Conservation (phyloP, 2,797 vertebrate genomes). For the Oryzias sinensis region DNA sequence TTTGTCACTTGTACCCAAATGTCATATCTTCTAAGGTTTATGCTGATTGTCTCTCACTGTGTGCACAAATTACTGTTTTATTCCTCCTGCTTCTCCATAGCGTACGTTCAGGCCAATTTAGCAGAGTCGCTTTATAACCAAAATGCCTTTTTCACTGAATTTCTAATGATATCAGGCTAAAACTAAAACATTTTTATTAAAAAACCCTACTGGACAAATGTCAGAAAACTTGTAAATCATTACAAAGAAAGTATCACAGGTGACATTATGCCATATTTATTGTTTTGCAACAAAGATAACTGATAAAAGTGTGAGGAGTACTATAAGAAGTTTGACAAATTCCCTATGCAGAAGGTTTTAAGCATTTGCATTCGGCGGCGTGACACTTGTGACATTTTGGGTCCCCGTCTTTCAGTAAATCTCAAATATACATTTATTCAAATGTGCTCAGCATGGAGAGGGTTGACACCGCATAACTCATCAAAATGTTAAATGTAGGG, state of each 20-base stretch:
- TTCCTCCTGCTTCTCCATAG: constrained; percentile 26
- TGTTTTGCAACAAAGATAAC: constrained; percentile 29
- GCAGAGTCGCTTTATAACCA: constrained; percentile 44
- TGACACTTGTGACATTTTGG: constrained; percentile 66
- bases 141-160: constrained; percentile 43
- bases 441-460: constrained; percentile 56
- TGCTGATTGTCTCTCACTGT: constrained; percentile 61
- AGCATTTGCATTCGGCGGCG: constrained; percentile 69
- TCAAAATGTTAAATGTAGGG: constrained; percentile 68
- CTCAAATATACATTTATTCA: constrained; percentile 75
- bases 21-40: constrained; percentile 57
- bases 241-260: constrained; percentile 19
- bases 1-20: constrained; percentile 63
- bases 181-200: constrained; percentile 44
- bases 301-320: background rate
- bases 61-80: constrained; percentile 56
- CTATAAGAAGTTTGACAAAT: constrained; percentile 25
- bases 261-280: constrained; percentile 10
- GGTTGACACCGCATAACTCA: constrained; percentile 72
- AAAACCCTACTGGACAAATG: constrained; percentile 32
- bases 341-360: constrained; percentile 19
- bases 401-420: constrained; percentile 67
- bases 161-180: constrained; percentile 42
- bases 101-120: constrained; percentile 55
- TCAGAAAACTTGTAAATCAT: constrained; percentile 25